Evolutionary conservation across 2,888 invertebrate species (phyloP), one percentile per base, ranked within the genome.

Genomic region (Trissonchulus sp.): DNA sequence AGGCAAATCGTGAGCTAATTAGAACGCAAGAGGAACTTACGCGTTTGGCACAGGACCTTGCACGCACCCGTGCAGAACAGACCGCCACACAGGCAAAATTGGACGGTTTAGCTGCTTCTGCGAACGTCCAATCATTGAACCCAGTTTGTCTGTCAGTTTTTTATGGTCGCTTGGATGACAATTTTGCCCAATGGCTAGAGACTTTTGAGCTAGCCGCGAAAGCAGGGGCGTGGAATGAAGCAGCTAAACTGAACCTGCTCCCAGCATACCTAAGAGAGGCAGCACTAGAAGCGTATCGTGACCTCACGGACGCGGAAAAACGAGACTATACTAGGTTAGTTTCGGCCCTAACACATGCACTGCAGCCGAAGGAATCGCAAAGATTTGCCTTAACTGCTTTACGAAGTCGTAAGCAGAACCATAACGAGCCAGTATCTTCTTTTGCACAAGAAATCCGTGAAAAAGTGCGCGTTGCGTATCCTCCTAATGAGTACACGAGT

Each of bases 181-280:
- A 60, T 60, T 60, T 60, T n/a, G 18, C 60, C n/a, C 18, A 60
- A 60, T 60, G 60, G 60, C 18, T 18, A n/a, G 18, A 18, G 60
- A 18, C 18, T 18, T 60, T 18, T n/a, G n/a, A n/a, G n/a, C n/a
- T n/a, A n/a, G n/a, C n/a, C n/a, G n/a, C n/a, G n/a, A n/a, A n/a
- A n/a, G 60, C 60, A 60, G 60, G 60, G n/a, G 60, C 60, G n/a
- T 60, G 60, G 60, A n/a, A 60, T n/a, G 60, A 60, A n/a, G 60
- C 60, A 18, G n/a, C 60, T 60, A 60, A 60, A 60, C 60, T 60
- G 18, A 60, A 60, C n/a, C 18, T 60, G 60, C 60, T 60, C n/a
- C n/a, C n/a, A n/a, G n/a, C n/a, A n/a, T n/a, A n/a, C n/a, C n/a
- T n/a, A n/a, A n/a, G n/a, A n/a, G 60, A 60, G n/a, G 60, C 60